Evolutionary conservation across 2,888 invertebrate genomes (phyloP).

Genomic region (Drosophila anomalata): DNA sequence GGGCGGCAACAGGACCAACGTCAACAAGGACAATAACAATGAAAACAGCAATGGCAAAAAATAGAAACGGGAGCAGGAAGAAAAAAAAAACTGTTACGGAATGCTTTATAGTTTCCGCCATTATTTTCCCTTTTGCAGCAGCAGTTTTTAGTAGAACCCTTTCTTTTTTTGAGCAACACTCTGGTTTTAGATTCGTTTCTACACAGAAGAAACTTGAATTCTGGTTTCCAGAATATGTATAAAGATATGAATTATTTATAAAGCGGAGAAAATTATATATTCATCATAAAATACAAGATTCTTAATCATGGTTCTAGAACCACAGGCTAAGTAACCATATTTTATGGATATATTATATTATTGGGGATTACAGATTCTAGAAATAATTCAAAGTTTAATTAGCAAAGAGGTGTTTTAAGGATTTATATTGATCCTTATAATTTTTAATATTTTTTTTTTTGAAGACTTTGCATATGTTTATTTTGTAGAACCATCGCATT

Average conservation of each 20-base stretch:
- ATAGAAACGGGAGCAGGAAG: constrained; percentile 56
- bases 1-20: constrained; percentile 54
- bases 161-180: constrained; percentile 22
- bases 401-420: too few species aligned
- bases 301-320: too few species aligned
- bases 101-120: constrained; percentile 72
- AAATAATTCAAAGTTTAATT: too few species aligned
- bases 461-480: not conserved
- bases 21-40: constrained; percentile 53
- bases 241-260: not conserved
- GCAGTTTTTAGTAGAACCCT: constrained; percentile 54
- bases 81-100: constrained; percentile 57
- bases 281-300: not conserved
- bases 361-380: too few species aligned
- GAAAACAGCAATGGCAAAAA: constrained; percentile 57
- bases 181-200: constrained; percentile 15
- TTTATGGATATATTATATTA: too few species aligned
- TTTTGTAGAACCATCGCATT: not conserved
- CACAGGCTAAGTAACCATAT: too few species aligned
- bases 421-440: too few species aligned
- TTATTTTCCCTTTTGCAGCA: constrained; percentile 49
- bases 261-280: not conserved
- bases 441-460: not conserved
- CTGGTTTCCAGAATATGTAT: not conserved
- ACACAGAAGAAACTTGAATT: constrained; percentile 19